phyloP scores from a whole-genome alignment of 2,797 vertebrate genomes.

The Phoxinus dragarum region DNA sequence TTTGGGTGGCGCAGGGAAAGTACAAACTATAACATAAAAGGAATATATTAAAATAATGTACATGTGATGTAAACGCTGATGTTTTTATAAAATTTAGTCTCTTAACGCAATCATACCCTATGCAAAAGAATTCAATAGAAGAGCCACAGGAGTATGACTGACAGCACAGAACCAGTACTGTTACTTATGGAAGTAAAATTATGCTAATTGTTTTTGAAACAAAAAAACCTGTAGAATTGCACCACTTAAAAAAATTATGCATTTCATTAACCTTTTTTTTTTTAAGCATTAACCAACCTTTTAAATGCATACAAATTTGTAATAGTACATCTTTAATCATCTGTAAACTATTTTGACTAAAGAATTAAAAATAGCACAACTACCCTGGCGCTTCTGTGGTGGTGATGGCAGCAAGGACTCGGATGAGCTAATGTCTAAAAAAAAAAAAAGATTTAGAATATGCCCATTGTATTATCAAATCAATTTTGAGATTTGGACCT shows the following conservation, averaged over 20 bases:
- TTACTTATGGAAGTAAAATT: no score
- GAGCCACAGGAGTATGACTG: background rate
- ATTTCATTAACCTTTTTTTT: no score
- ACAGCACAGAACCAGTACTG: background rate
- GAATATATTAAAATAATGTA: background rate
- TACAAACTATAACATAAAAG: background rate
- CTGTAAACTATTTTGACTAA: no score
- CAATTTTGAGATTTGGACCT: background rate
- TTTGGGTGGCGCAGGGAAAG: background rate
- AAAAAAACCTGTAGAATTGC: no score
- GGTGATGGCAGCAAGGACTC: background rate
- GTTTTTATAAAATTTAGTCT: background rate
- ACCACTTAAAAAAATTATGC: no score
- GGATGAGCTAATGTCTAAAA: background rate
- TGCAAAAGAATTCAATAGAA: background rate
- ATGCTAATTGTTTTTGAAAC: no score
- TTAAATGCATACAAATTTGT: no score
- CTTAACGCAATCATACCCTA: background rate
- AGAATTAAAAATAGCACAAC: no score
- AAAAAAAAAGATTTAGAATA: background rate
- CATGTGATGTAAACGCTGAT: background rate
- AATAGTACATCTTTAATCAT: no score
- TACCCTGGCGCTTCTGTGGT: background rate
- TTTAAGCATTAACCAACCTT: no score
- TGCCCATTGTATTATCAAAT: background rate